Conservation (phyloP, 1,140 invertebrate genomes). For the Papilio aristodemus region DNA sequence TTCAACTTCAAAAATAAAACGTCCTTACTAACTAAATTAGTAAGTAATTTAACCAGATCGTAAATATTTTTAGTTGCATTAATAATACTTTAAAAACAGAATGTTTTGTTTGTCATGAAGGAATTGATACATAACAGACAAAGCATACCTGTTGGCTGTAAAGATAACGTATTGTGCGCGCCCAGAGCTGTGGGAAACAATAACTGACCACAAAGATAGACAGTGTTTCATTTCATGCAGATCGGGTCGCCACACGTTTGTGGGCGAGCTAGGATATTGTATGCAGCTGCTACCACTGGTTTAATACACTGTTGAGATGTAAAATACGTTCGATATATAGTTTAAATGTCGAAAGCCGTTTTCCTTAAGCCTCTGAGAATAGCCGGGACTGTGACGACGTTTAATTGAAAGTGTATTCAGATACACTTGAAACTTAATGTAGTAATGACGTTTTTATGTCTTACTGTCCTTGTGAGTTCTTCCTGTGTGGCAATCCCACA, state of each 20-base stretch:
- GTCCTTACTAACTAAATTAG: no score
- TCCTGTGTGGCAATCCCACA: neutral
- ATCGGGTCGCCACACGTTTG: slow-evolving; percentile 27
- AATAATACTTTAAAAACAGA: neutral
- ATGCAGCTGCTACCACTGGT: neutral
- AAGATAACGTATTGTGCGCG: slow-evolving; percentile 31
- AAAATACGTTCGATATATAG: neutral
- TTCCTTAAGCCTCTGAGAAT: neutral
- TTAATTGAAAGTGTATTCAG: neutral
- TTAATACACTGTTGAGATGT: neutral
- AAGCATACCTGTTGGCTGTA: slow-evolving; percentile 5
- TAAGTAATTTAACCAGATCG: no score
- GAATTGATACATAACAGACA: no score
- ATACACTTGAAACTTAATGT: neutral
- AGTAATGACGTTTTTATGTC: no score
- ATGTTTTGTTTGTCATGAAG: slow-evolving; percentile 14
- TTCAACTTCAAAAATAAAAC: no score
- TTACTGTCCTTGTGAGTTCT: neutral
- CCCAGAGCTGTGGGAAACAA: slow-evolving; percentile 38
- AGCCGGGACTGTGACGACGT: neutral
- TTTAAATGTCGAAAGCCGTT: neutral
- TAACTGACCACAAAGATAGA: slow-evolving; percentile 46
- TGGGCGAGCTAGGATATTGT: neutral
- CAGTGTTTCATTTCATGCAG: slow-evolving; percentile 40
- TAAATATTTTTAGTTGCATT: neutral